Evolutionary conservation across 2,888 invertebrate genomes (phyloP), one percentile per base, ranked within the genome.

Genomic region (Aleiodes alternator): DNA sequence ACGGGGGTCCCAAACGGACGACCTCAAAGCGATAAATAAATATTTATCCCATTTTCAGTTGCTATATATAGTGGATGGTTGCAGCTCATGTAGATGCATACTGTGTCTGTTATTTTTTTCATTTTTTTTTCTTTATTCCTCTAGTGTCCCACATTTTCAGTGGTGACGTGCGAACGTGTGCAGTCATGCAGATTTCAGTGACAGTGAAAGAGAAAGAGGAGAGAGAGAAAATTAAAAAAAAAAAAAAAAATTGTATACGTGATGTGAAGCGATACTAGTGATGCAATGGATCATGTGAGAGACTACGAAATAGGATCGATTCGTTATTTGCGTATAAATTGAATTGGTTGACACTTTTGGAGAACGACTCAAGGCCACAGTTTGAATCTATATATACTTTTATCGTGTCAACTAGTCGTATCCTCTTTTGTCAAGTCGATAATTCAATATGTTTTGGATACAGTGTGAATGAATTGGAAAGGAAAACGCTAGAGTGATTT

Each of bases 1-100:
- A 73, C 74, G 64, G 66, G 66, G 80, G 76, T 77, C 64, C 64
- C 69, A 70, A 77, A 73, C 69, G 70, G 66, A 59, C 57, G 71
- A 76, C 69, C 57, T 64, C 66, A 50, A 70, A 70, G 69, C 74
- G 81, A 85, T 86, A 84, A 83, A 85, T 83, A 83, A 87, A 85
- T 86, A 84, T 85, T 85, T 85, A 82, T 79, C 77, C 80, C 79
- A 76, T 82, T 80, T 81, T 73, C 31, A 70, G 76, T 74, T 53
- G 56, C 64, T 48, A 64, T 48, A 48, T 23, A 48, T 38, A 69
- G 68, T 61, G 72, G 51, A 57, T 55, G 55, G 66, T 72, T 77
- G 69, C 51, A 50, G 66, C 75, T 23, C 73, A 72, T 66, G 16
- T 70, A 70, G 72, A 64, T 75, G 75, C 61, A 64, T 43, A 64